A percentile compares a stretch with the other conserved stretches of the same genome.
Evolutionary conservation across 92 coral and sea anemone genomes (phyloP).

Genomic region (Zoanthus sansibaricus): DNA sequence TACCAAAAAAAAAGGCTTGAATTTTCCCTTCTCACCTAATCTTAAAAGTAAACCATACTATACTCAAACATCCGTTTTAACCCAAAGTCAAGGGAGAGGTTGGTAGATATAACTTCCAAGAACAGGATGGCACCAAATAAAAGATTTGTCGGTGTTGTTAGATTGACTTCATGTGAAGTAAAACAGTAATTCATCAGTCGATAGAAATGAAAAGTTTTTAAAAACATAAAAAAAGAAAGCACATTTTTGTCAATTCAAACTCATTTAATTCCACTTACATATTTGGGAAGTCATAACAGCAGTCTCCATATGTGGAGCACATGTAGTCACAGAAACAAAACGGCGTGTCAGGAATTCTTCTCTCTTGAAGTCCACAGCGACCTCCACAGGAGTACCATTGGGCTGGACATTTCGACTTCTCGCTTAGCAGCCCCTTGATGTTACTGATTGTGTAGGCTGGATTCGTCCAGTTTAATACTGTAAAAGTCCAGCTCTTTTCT

Average conservation of each 20-base stretch:
- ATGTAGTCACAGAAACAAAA: slow-evolving; percentile 39
- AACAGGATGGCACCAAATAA: too few relatives aligned
- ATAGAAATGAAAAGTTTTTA: neutral
- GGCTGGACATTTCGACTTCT: neutral
- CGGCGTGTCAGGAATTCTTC: neutral
- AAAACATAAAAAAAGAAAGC: neutral
- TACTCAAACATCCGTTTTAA: too few relatives aligned
- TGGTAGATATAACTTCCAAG: too few relatives aligned
- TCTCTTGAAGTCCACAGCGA: slow-evolving; percentile 7
- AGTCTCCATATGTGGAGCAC: slow-evolving; percentile 17
- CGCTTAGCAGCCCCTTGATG: neutral
- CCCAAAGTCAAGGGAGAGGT: too few relatives aligned
- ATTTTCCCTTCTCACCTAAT: too few relatives aligned
- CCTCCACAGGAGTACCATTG: slow-evolving; percentile 25
- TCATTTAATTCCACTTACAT: neutral
- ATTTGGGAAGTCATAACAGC: slow-evolving; percentile 28
- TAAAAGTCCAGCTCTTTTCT: neutral
- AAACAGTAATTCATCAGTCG: too few relatives aligned
- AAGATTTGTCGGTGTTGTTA: too few relatives aligned
- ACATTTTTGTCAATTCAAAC: neutral
- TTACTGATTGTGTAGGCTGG: neutral
- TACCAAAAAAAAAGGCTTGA: too few relatives aligned
- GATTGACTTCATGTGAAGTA: too few relatives aligned
- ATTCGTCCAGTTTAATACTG: slow-evolving; percentile 13
- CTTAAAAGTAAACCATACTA: too few relatives aligned